A percentile compares a stretch with the other conserved stretches of the same genome.
These are phyloP conservation scores for Pemphigus obesinymphae DNA, from an alignment of 1,140 invertebrate species.

Conservation along the genomic window DNA sequence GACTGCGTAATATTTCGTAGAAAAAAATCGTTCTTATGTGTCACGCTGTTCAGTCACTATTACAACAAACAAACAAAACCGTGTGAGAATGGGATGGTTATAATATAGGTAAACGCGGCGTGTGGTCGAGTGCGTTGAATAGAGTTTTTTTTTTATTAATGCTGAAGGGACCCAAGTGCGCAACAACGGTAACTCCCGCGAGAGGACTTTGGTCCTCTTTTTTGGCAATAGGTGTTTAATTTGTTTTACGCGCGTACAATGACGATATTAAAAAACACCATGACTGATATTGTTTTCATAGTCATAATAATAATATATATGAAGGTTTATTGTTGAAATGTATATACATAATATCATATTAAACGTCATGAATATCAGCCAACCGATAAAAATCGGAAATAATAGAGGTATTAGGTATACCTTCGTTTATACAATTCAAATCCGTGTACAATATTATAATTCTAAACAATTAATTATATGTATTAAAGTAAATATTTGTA, in stretches of 20 bases:
- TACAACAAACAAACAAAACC: conserved; percentile 22
- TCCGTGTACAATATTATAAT: no score
- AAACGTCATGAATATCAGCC: neutral
- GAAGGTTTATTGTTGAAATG: neutral
- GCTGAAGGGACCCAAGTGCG: neutral
- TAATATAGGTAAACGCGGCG: conserved; percentile 17
- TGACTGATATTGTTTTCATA: neutral
- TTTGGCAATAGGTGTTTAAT: neutral
- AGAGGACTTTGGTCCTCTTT: neutral
- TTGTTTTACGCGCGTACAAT: neutral
- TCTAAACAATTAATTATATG: no score
- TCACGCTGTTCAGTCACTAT: conserved; percentile 18
- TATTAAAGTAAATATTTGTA: no score
- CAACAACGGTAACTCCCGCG: neutral
- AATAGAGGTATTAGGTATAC: no score
- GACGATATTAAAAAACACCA: neutral
- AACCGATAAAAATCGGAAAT: neutral
- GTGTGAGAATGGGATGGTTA: conserved; percentile 4
- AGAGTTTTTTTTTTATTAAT: neutral
- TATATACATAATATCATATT: neutral
- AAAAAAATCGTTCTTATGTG: conserved; percentile 5
- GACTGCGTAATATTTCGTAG: conserved; percentile 3
- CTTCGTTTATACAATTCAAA: no score
- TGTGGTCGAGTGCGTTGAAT: conserved; percentile 27
- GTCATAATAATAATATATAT: neutral